A percentile compares a stretch with the other conserved stretches of the same genome.
These are phyloP conservation scores for Alouatta palliata DNA, from an alignment of 2,113 vertebrate genomes.

Conservation along the genomic window DNA sequence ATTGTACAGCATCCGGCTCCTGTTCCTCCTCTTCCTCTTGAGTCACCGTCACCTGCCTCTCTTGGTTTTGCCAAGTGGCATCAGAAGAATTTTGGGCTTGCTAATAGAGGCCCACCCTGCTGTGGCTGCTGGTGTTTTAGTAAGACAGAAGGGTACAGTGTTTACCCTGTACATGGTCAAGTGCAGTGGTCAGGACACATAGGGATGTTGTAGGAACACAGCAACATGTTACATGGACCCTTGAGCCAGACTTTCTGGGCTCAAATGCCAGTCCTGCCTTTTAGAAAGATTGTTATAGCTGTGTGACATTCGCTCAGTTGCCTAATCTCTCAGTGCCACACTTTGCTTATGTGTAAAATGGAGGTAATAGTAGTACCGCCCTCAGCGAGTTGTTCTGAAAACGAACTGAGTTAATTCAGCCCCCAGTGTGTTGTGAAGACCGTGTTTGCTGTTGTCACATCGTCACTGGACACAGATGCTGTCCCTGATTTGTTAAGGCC, in stretches of 20 bases:
- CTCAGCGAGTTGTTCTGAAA: background rate
- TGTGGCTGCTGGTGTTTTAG: conserved; percentile 25
- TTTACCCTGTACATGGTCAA: background rate
- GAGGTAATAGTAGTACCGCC: no score
- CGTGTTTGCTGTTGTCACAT: accelerated
- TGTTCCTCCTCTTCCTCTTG: no score
- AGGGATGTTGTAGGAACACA: no score
- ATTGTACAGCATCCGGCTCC: background rate
- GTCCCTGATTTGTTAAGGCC: background rate
- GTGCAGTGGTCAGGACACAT: no score
- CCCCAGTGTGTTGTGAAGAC: background rate
- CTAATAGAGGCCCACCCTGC: background rate
- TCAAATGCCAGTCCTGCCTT: background rate
- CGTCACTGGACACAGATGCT: background rate
- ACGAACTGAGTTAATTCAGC: background rate
- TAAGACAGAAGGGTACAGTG: background rate
- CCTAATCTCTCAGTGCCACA: no score
- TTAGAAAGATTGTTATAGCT: background rate
- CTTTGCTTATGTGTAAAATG: background rate
- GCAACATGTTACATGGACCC: background rate
- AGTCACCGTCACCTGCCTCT: background rate
- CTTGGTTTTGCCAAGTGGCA: background rate
- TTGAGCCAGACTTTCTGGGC: background rate
- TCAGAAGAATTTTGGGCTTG: background rate
- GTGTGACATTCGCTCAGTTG: background rate